Evolutionary conservation across 64 coral and sea anemone species (phyloP).

Genomic region (Montipora sp.): DNA sequence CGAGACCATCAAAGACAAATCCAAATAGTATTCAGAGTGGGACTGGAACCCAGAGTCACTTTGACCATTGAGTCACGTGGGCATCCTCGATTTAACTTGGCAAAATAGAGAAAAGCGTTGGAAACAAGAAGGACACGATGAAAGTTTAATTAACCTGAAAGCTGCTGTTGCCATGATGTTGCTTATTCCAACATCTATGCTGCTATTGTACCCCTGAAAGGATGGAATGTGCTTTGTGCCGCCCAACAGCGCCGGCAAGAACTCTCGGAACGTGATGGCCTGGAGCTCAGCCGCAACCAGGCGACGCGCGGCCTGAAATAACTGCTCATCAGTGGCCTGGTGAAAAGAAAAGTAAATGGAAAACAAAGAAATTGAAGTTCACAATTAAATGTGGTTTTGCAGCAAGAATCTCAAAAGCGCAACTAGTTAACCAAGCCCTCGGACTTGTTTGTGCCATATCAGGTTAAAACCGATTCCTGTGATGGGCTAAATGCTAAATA

Average conservation of each 20-base stretch:
- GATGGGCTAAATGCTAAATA: too few species aligned
- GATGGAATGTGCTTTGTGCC: slow-evolving; percentile 58
- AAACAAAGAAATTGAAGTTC: neutral
- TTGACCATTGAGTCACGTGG: too few species aligned
- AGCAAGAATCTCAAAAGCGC: too few species aligned
- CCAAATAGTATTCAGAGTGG: too few species aligned
- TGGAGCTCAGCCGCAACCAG: slow-evolving; percentile 89
- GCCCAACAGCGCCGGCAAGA: slow-evolving; percentile 77
- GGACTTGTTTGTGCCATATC: too few species aligned
- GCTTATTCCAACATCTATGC: slow-evolving; percentile 62
- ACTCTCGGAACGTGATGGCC: slow-evolving; percentile 90
- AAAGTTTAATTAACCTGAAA: slow-evolving; percentile 57
- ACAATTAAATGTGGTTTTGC: too few species aligned
- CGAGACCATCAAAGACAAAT: too few species aligned
- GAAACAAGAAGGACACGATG: neutral
- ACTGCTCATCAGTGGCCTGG: slow-evolving; percentile 80
- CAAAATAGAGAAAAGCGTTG: too few species aligned
- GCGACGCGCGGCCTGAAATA: slow-evolving; percentile 81
- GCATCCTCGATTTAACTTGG: too few species aligned
- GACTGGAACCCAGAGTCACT: too few species aligned
- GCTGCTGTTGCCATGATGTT: slow-evolving; percentile 91
- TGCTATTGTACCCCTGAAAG: slow-evolving; percentile 64
- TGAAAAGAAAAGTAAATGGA: neutral
- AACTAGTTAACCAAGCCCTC: too few species aligned
- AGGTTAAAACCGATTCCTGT: too few species aligned